phyloP scores from a whole-genome alignment of 2,797 vertebrate genomes.

The Hippopotamyrus pictus region DNA sequence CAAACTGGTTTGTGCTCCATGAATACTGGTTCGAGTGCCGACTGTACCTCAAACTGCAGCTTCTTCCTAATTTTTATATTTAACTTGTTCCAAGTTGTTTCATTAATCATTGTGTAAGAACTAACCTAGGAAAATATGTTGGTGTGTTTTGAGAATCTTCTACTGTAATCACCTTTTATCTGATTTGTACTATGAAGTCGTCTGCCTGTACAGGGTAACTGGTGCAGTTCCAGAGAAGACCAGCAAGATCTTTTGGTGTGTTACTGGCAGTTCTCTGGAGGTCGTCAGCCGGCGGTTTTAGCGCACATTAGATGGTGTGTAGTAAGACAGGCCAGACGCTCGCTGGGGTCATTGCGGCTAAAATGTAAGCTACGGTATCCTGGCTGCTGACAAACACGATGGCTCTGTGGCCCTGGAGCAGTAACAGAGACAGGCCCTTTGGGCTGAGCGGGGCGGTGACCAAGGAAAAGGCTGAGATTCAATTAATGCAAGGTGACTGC shows the following conservation, averaged over 20 bases:
- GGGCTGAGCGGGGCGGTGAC: not conserved
- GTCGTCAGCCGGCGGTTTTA: not conserved
- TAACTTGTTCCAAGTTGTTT: not conserved
- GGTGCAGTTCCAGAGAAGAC: not conserved
- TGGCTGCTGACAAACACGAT: not conserved
- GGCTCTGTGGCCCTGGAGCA: not conserved
- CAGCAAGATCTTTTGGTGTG: not conserved
- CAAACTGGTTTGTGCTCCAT: not conserved
- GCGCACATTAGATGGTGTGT: not conserved
- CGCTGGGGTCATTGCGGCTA: not conserved
- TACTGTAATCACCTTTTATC: not conserved
- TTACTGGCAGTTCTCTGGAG: not conserved
- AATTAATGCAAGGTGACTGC: not conserved
- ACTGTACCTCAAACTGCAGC: not conserved
- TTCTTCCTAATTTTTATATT: not conserved
- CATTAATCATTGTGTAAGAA: conserved; percentile 1
- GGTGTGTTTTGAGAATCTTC: not conserved
- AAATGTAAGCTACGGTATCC: too few relatives aligned
- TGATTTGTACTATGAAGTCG: not conserved
- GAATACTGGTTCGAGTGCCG: not conserved
- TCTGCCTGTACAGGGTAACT: not conserved
- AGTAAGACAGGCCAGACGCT: not conserved
- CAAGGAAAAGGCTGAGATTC: not conserved
- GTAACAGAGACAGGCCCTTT: not conserved
- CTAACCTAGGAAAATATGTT: not conserved